Evolutionary conservation across 2,797 vertebrate species (phyloP).

Genomic region (Liasis olivaceus): DNA sequence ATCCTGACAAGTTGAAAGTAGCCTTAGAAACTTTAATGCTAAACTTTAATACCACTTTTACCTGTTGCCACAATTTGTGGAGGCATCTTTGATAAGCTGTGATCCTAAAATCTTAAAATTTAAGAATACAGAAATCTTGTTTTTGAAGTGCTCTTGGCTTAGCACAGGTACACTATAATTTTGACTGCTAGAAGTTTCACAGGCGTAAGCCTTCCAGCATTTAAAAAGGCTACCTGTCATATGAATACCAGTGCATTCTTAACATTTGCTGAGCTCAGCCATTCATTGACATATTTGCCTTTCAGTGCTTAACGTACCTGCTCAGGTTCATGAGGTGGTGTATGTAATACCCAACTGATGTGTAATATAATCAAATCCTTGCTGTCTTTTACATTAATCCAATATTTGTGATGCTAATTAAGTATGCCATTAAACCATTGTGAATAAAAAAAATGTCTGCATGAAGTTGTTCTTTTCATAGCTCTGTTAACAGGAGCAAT

Average conservation of each 20-base stretch:
- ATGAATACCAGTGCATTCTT: not conserved
- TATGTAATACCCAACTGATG: conserved; percentile 17
- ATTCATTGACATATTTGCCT: not conserved
- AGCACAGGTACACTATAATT: not conserved
- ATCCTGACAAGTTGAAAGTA: not conserved
- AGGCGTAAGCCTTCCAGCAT: not conserved
- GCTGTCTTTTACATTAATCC: conserved; percentile 44
- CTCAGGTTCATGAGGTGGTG: conserved; percentile 20
- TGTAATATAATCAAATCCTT: conserved; percentile 53
- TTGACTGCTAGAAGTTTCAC: not conserved
- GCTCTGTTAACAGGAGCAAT: not conserved
- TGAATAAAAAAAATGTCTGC: conserved; percentile 6
- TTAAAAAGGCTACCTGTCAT: not conserved
- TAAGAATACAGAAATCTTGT: not conserved
- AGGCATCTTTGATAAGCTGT: conserved; percentile 6
- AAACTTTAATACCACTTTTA: not conserved
- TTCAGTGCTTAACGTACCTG: not conserved
- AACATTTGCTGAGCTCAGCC: not conserved
- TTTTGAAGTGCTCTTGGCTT: not conserved
- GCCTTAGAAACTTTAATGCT: conserved; percentile 6
- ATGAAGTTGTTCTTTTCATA: not conserved
- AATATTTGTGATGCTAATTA: conserved; percentile 43
- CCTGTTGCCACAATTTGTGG: conserved; percentile 7
- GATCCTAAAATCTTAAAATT: not conserved
- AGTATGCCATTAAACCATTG: conserved; percentile 67